Conservation (phyloP, 2,888 invertebrate genomes). For the Amphipoea lucens region DNA sequence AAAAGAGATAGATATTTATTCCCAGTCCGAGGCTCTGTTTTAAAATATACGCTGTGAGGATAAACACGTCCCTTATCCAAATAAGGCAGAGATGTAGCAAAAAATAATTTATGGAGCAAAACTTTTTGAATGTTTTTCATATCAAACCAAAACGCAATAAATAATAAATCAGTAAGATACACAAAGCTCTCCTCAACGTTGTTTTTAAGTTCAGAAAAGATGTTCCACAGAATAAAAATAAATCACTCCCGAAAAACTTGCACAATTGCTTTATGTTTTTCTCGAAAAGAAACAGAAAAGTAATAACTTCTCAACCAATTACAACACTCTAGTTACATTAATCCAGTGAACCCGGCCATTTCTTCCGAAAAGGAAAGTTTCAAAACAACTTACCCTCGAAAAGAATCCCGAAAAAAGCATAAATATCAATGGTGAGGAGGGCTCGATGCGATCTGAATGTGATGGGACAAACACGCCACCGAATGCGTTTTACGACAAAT, state of each 20-base stretch:
- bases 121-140: slow-evolving; percentile 72
- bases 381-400: slow-evolving; percentile 83
- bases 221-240: slow-evolving; percentile 81
- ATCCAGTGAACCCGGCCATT: slow-evolving; percentile 81
- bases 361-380: slow-evolving; percentile 83
- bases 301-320: slow-evolving; percentile 87
- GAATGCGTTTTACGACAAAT: slow-evolving; percentile 83
- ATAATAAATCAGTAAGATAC: slow-evolving; percentile 79
- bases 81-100: slow-evolving; percentile 51
- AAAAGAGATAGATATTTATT: slow-evolving; percentile 29
- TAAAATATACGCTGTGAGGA: slow-evolving; percentile 41
- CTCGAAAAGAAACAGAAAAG: slow-evolving; percentile 83
- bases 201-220: slow-evolving; percentile 81
- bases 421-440: slow-evolving; percentile 86
- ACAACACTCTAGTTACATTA: slow-evolving; percentile 87
- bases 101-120: slow-evolving; percentile 68
- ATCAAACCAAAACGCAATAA: slow-evolving; percentile 75
- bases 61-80: slow-evolving; percentile 43
- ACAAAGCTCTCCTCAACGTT: slow-evolving; percentile 77
- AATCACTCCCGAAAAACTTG: slow-evolving; percentile 81
- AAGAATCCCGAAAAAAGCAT: slow-evolving; percentile 84
- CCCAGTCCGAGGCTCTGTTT: slow-evolving; percentile 12
- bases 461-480: slow-evolving; percentile 77
- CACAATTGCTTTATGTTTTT: slow-evolving; percentile 85
- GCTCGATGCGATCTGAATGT: slow-evolving; percentile 78